A percentile compares a stretch with the other conserved stretches of the same genome.
Conservation (phyloP, 2,888 invertebrate genomes). For the Eulithis prunata region DNA sequence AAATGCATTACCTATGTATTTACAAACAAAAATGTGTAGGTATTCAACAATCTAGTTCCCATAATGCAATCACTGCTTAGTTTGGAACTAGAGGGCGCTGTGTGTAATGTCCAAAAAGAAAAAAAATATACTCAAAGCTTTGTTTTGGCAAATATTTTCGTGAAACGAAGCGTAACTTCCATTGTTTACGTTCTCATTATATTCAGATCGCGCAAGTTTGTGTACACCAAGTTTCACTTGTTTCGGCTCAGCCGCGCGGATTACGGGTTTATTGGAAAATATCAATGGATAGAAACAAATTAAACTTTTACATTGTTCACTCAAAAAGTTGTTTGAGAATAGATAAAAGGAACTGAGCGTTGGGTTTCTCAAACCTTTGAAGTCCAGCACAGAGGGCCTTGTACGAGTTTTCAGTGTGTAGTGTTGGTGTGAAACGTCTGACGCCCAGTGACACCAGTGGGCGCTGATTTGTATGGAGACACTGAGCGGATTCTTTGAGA, state of each 20-base stretch:
- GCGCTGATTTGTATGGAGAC: too few relatives aligned
- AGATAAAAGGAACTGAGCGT: background rate
- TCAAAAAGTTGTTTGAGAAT: constrained; percentile 8
- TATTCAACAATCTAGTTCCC: too few relatives aligned
- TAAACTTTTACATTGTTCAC: constrained; percentile 27
- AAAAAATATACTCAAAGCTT: background rate
- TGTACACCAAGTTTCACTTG: constrained; percentile 46
- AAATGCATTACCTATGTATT: too few relatives aligned
- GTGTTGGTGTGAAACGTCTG: too few relatives aligned
- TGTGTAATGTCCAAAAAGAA: too few relatives aligned
- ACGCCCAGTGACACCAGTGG: too few relatives aligned
- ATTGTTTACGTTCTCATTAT: constrained; percentile 66
- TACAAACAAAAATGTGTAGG: too few relatives aligned
- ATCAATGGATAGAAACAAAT: constrained; percentile 27
- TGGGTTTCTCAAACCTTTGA: constrained; percentile 1
- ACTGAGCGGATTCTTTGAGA: too few relatives aligned
- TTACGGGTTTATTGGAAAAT: constrained; percentile 26
- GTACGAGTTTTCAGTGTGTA: too few relatives aligned
- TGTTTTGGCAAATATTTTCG: constrained; percentile 56
- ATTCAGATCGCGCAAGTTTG: constrained; percentile 62
- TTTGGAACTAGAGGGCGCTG: too few relatives aligned
- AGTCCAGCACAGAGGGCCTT: background rate
- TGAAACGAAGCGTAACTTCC: constrained; percentile 48
- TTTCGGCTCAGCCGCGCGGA: constrained; percentile 30
- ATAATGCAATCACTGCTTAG: too few relatives aligned